Base-by-base conservation (phyloP, 2,113 vertebrate genomes). In the Heteronetta atricapilla region DNA sequence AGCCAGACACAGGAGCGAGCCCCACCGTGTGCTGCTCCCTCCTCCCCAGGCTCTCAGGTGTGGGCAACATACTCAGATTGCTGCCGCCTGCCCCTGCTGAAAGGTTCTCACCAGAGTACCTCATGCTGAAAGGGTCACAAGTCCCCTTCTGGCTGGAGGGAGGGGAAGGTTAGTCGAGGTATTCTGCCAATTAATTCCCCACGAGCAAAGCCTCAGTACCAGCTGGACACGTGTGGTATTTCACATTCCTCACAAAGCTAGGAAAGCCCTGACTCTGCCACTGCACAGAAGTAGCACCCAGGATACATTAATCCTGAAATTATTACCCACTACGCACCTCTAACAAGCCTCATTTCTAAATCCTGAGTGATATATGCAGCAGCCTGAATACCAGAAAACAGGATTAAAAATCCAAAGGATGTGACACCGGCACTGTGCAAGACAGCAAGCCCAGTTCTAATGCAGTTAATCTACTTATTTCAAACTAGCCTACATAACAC, bases 311-410 rank as follows among this genome's bases (percentile, higher is more conserved):
- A 56, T 38, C 5, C 29, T 58, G 26, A 8, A 72, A 75, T 12
- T 26, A 5, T 19, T 0, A 3, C 29, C n/a, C 38, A 44, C 34
- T 15, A 2, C 0, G 0, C 0, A 1, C 40, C 50, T 42, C 53
- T 55, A 64, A n/a, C 23, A 34, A 63, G 42, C 8, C 25, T n/a
- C 62, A n/a, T 25, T 78, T 78, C 46, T 52, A 42, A 53, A n/a
- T 53, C 46, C 6, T 0, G 4, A 58, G 74, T 2, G 28, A 36
- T 3, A 13, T 8, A 10, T 0, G 2, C 10, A 40, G 58, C 68
- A 38, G 55, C 1, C 13, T 2, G 0, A 73, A 36, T 6, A 36
- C 22, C 55, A 77, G 34, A 38, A 8, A 52, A 53, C 5, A 10
- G 70, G 23, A 44, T 36, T n/a, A 34, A 29, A 44, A 74, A 31